A percentile compares a stretch with the other conserved stretches of the same genome.
Conservation (phyloP, 2,113 vertebrate species). For the Patagioenas fasciata region DNA sequence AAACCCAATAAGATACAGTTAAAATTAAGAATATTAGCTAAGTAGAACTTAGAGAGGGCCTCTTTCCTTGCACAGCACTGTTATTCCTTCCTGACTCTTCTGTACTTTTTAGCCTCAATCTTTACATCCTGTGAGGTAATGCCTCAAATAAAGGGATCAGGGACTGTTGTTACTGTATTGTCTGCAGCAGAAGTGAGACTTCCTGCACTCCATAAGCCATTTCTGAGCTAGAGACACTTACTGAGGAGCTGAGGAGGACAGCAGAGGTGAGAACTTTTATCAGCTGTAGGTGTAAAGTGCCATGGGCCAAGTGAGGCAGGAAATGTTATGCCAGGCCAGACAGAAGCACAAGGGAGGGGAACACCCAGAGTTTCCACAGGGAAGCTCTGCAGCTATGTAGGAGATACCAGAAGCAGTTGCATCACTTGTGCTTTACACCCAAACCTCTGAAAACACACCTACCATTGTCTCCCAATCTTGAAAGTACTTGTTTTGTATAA, state of each 20-base stretch:
- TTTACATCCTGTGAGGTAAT: neutral
- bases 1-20: neutral
- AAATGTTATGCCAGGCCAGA: neutral
- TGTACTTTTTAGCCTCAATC: neutral
- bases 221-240: neutral
- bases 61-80: neutral
- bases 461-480: neutral
- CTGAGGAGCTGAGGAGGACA: neutral
- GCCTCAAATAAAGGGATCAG: neutral
- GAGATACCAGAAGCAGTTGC: neutral
- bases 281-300: neutral
- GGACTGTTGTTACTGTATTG: neutral
- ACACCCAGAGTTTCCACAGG: neutral
- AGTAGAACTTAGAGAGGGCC: neutral
- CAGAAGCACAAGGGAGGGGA: neutral
- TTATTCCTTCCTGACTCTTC: neutral
- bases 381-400: neutral
- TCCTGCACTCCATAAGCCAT: neutral
- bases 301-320: neutral
- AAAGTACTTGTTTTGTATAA: neutral
- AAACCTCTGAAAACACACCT: neutral
- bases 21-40: neutral
- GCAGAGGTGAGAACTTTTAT: neutral
- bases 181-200: neutral
- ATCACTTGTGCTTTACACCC: neutral